phyloP scores from a whole-genome alignment of 2,113 vertebrate genomes.

The human region DNA sequence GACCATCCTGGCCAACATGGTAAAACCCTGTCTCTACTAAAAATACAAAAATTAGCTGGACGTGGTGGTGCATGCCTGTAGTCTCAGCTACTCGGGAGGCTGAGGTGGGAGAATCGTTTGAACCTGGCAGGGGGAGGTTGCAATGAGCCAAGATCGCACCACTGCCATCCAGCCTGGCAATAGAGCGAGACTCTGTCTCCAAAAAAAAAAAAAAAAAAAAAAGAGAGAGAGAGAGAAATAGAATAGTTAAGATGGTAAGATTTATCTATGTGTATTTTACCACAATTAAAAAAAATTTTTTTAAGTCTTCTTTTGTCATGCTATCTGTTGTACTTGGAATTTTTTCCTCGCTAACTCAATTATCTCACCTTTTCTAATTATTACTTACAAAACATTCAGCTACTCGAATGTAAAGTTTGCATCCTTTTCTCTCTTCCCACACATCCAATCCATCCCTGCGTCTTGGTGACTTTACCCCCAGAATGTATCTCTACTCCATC shows the following conservation, averaged over 20 bases:
- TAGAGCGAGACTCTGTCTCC: too few relatives aligned
- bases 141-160: too few relatives aligned
- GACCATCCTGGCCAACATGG: too few relatives aligned
- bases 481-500: background rate
- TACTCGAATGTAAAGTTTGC: background rate
- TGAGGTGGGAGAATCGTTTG: too few relatives aligned
- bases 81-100: too few relatives aligned
- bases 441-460: background rate
- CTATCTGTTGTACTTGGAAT: background rate
- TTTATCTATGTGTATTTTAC: background rate
- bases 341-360: background rate
- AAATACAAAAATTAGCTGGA: too few relatives aligned
- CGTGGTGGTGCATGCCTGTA: too few relatives aligned
- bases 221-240: fast-evolving
- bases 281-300: background rate
- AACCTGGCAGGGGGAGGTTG: too few relatives aligned
- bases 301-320: background rate
- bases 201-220: too few relatives aligned
- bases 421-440: background rate
- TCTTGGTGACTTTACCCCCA: background rate
- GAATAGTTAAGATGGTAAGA: background rate
- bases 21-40: too few relatives aligned
- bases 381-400: background rate
- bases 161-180: too few relatives aligned
- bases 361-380: background rate